phyloP scores from a whole-genome alignment of 2,797 vertebrate species.

The Danio aesculapii region DNA sequence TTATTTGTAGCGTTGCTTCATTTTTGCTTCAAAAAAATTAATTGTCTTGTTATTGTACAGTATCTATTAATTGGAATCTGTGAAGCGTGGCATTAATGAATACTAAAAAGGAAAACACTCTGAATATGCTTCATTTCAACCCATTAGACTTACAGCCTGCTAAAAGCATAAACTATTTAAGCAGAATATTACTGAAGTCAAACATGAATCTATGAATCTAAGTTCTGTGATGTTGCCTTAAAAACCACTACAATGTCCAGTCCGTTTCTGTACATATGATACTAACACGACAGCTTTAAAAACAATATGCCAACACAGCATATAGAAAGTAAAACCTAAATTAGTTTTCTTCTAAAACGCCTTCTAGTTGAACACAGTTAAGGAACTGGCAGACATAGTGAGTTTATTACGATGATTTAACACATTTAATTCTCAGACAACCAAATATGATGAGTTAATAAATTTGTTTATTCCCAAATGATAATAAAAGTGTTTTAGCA shows the following conservation, averaged over 20 bases:
- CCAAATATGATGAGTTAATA: not conserved
- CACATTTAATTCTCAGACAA: not conserved
- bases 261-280: not conserved
- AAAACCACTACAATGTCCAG: not conserved
- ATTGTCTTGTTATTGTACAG: not conserved
- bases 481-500: not conserved
- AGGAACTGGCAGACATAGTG: not conserved
- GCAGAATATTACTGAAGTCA: not conserved
- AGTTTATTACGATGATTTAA: not conserved
- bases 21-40: conserved; percentile 3
- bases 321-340: no score
- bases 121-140: not conserved
- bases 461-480: not conserved
- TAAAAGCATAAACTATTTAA: conserved; percentile 2
- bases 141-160: not conserved
- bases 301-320: not conserved
- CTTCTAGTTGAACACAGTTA: not conserved
- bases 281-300: not conserved
- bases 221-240: not conserved
- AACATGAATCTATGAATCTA: conserved; percentile 15
- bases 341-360: not conserved
- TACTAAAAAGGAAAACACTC: not conserved
- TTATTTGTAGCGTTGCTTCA: not conserved
- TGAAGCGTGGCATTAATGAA: conserved; percentile 34
- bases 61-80: conserved; percentile 23